Evolutionary conservation across 1,140 invertebrate species (phyloP), one percentile per base, ranked within the genome.

Genomic region (Hylaeus anthracinus): DNA sequence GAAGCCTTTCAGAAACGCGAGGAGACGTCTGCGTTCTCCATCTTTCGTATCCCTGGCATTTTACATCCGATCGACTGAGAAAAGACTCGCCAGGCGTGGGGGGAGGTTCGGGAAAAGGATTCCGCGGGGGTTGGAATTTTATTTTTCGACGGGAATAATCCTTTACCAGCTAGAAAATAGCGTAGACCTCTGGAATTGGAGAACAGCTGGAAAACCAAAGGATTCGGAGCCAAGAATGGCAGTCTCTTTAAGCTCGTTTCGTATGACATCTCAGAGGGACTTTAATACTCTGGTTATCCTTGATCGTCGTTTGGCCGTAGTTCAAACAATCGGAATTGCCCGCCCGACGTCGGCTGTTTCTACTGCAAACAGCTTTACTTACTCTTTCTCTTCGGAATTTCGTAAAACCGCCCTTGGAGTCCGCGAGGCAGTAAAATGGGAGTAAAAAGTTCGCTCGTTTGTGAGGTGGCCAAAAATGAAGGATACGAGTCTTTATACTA

Each of bases 121-220:
- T 26, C 26, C 26, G 26, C 26, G 26, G 26, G 26, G 26, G 26
- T 26, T 26, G 26, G 69, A 79, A 79, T 79, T 72, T 79, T 79
- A 79, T 79, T 79, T 72, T 79, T 58, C 76, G 63, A 51, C 67
- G 9, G 76, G 69, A 69, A 79, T 79, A 79, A 79, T 79, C 76
- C 60, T 55, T 53, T 41, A 48, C 66, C 58, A 8, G 58, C 6
- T 15, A 39, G 66, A 71, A 71, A 53, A 64, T 69, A 60, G 74
- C 15, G 26, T 51, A 58, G 12, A 45, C 43, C 9, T 37, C 3
- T 6, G 41, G 73, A 43, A 26, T 70, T 5, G 12, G 14, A 41
- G 45, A 9, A 37, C n/a, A n/a, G 43, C 64, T 43, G 5, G 15
- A 14, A 10, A 55, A 78, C 61, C 63, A 41, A 77, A 70, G 60